Base-by-base conservation (phyloP, 2,888 invertebrate species). In the Protula sp. region DNA sequence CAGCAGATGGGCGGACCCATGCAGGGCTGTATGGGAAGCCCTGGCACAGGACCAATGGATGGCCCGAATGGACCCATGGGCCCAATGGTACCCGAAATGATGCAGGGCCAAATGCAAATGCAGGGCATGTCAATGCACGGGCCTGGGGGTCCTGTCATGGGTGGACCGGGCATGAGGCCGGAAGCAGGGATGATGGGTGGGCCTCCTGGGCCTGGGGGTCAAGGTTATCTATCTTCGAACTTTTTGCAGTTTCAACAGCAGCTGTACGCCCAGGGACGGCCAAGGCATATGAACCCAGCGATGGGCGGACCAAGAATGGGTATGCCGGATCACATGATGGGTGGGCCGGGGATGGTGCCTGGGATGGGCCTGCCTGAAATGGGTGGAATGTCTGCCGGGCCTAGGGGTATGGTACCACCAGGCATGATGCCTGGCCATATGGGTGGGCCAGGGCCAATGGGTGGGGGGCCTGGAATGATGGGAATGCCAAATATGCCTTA, bases 201-300 rank as follows among this genome's bases (percentile, higher is more conserved):
- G 19, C 45, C 31, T 9, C 48, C 22, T 24, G 50, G 50, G 50
- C 14, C 14, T 19, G 22, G 5, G 50, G 50, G 50, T 5, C 22
- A 26, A 19, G 50, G 50, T 26, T 72, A 71, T 61, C n/a, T n/a
- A n/a, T 71, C 58, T 63, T 65, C 71, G 31, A 75, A 75, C 55
- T 77, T 72, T 65, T 76, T 77, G 58, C 76, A 76, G 62, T 77
- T 77, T 66, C 78, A 77, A 61, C 77, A 78, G 63, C 78, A 77
- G 68, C 63, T 77, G 50, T 77, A 75, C 59, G 71, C 75, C 2
- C 65, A 65, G 47, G 65, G 65, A 30, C 30, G 59, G 24, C 65
- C 62, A 2, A 47, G 55, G 24, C 38, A 30, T 1, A 64, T 64
- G 64, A 22, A 22, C 28, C 51, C 56, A 1, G 38, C 47, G 30